Evolutionary conservation across 2,888 invertebrate genomes (phyloP).

Genomic region (Archips xylosteana): DNA sequence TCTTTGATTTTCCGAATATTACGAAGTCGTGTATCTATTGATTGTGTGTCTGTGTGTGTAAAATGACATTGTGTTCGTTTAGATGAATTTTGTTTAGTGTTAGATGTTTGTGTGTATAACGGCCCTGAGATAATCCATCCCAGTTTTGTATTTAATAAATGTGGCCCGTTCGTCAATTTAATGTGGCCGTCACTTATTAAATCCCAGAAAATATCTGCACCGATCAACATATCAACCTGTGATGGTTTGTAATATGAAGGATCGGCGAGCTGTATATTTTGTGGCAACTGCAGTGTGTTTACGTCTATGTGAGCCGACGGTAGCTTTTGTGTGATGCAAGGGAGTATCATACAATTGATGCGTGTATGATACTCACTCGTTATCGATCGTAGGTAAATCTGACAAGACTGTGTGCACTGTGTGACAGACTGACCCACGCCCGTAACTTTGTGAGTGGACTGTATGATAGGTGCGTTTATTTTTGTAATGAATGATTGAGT

Average conservation of each 20-base stretch:
- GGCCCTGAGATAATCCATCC: too few relatives aligned
- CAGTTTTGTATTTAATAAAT: too few relatives aligned
- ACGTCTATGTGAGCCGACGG: background rate
- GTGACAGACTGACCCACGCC: too few relatives aligned
- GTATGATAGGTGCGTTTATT: too few relatives aligned
- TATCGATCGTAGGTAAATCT: too few relatives aligned
- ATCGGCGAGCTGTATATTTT: background rate
- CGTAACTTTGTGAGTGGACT: too few relatives aligned
- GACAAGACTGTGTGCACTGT: too few relatives aligned
- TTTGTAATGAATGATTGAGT: too few relatives aligned
- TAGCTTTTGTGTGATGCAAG: background rate
- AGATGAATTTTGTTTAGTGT: too few relatives aligned
- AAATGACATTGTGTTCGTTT: too few relatives aligned
- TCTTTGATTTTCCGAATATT: background rate
- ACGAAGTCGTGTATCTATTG: background rate
- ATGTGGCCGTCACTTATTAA: background rate
- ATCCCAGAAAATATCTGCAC: background rate
- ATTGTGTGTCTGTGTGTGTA: background rate
- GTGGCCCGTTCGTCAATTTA: too few relatives aligned
- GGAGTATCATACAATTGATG: slow-evolving; percentile 1
- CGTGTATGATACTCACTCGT: background rate
- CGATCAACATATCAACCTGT: background rate
- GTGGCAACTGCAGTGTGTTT: background rate
- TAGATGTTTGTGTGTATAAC: too few relatives aligned
- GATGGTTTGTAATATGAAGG: slow-evolving; percentile 1